Conservation (phyloP, 92 coral and sea anemone genomes). For the Heteractis magnifica region DNA sequence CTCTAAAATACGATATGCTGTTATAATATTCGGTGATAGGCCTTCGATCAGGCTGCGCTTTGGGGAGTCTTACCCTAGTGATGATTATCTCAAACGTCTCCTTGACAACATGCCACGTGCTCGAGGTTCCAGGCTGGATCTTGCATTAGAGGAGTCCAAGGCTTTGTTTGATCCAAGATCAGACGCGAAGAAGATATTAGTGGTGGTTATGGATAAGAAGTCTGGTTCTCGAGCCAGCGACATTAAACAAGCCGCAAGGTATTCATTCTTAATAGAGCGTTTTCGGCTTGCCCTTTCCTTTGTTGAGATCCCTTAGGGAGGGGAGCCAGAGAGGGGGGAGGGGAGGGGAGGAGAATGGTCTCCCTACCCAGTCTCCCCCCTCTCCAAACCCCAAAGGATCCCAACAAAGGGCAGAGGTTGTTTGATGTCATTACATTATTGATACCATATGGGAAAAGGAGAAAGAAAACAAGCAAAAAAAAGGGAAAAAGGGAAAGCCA, state of each 20-base stretch:
- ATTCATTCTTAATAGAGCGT: not conserved
- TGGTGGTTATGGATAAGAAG: constrained; percentile 16
- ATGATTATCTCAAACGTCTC: constrained; percentile 18
- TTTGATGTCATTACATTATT: no score
- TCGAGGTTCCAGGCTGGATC: constrained; percentile 44
- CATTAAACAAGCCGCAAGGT: constrained; percentile 30
- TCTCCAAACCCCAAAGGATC: no score
- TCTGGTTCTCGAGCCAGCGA: constrained; percentile 22
- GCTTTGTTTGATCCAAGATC: constrained; percentile 37
- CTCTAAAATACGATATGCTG: constrained; percentile 40
- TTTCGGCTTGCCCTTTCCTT: not conserved
- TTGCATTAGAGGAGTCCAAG: constrained; percentile 27
- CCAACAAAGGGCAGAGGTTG: no score
- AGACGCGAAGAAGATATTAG: constrained; percentile 42
- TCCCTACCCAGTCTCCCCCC: no score
- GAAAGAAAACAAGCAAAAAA: no score
- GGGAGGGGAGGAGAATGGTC: no score
- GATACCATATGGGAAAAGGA: no score
- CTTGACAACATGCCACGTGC: constrained; percentile 29
- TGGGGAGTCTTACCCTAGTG: not conserved
- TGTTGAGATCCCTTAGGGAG: not conserved
- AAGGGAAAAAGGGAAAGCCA: no score
- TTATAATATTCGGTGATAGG: constrained; percentile 48
- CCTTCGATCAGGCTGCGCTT: constrained; percentile 15
- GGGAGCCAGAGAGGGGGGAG: not conserved